Percentiles rank a stretch among this genome's conserved stretches.
These are phyloP conservation scores for Zoanthus sociatus DNA, from an alignment of 92 coral and sea anemone species.

Conservation along the genomic window DNA sequence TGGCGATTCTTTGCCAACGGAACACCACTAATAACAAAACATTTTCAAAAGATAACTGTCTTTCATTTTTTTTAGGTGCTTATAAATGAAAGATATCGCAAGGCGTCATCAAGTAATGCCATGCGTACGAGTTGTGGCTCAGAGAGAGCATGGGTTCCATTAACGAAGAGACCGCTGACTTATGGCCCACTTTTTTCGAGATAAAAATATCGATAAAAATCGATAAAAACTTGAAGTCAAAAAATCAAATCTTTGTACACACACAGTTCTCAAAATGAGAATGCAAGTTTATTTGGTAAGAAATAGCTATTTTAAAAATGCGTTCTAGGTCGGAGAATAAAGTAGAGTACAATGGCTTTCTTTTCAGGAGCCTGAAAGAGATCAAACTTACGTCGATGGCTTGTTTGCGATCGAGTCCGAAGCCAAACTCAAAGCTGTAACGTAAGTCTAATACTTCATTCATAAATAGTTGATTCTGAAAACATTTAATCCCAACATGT, in stretches of 20 bases:
- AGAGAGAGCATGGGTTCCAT: constrained; percentile 4
- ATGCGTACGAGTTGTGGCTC: neutral
- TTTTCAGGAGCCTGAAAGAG: constrained; percentile 88
- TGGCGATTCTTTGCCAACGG: no score
- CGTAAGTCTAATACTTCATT: constrained; percentile 61
- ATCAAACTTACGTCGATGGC: constrained; percentile 76
- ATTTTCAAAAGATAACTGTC: no score
- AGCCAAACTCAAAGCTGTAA: constrained; percentile 87
- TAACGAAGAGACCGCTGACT: constrained; percentile 21
- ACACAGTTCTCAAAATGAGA: constrained; percentile 68
- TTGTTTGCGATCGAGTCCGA: constrained; percentile 76
- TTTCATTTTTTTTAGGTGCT: no score
- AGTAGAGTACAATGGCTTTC: neutral
- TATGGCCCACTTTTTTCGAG: neutral
- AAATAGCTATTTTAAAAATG: neutral
- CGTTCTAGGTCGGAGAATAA: neutral
- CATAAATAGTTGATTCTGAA: neutral
- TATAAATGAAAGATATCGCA: no score
- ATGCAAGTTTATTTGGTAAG: constrained; percentile 92
- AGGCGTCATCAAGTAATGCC: no score
- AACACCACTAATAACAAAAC: no score
- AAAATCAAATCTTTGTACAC: neutral
- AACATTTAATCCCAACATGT: neutral
- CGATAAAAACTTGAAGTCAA: neutral
- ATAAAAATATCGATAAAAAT: neutral